phyloP scores from a whole-genome alignment of 2,113 vertebrate genomes.

The Stegastes partitus region DNA sequence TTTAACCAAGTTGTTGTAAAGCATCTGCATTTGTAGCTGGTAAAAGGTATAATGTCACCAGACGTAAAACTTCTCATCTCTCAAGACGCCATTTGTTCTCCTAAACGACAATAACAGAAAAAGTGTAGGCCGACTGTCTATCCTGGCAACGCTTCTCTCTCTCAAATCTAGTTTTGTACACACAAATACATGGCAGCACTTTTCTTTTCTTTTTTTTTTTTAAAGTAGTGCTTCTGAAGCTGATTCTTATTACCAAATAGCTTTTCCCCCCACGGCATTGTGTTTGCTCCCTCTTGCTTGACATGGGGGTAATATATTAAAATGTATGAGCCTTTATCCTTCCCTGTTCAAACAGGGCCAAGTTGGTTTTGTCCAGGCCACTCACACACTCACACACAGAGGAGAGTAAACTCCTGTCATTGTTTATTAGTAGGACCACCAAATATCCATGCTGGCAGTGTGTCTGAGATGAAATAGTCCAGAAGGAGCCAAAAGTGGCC shows the following conservation, averaged over 20 bases:
- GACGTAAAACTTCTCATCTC: not conserved
- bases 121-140: slow-evolving; percentile 10
- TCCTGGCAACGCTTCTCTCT: slow-evolving; percentile 34
- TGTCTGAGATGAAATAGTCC: slow-evolving; percentile 41
- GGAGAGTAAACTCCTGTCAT: slow-evolving; percentile 43
- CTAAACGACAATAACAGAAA: slow-evolving; percentile 6
- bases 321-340: slow-evolving; percentile 78
- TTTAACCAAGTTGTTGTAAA: slow-evolving; percentile 12
- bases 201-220: slow-evolving; percentile 52
- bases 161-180: slow-evolving; percentile 31
- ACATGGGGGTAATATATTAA: slow-evolving; percentile 77
- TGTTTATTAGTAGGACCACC: slow-evolving; percentile 63
- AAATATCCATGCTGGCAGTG: slow-evolving; percentile 59
- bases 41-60: not conserved
- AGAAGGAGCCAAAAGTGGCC: slow-evolving; percentile 41
- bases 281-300: slow-evolving; percentile 78
- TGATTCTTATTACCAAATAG: slow-evolving; percentile 64
- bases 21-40: not conserved
- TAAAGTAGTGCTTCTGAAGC: slow-evolving; percentile 44
- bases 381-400: slow-evolving; percentile 24
- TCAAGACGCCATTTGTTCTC: slow-evolving; percentile 36
- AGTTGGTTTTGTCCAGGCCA: slow-evolving; percentile 59
- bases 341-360: slow-evolving; percentile 69
- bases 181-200: slow-evolving; percentile 53
- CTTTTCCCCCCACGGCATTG: slow-evolving; percentile 59